Evolutionary conservation across 2,797 vertebrate genomes (phyloP).

Genomic region (Apogon hyalosoma): DNA sequence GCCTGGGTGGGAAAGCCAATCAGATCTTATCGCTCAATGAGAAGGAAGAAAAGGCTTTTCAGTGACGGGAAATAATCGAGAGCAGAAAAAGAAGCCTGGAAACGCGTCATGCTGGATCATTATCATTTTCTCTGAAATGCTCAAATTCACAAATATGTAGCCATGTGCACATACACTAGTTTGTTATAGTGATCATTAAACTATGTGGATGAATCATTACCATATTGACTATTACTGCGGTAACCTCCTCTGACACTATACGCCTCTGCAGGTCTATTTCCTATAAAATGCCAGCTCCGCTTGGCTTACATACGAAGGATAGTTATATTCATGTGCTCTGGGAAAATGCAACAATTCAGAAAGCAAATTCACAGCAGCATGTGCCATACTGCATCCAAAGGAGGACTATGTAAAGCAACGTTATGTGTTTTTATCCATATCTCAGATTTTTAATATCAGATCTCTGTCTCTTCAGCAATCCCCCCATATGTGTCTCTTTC

Average conservation of each 20-base stretch:
- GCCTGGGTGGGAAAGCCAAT: constrained; percentile 70
- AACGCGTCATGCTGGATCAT: constrained; percentile 17
- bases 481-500: background rate
- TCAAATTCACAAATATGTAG: constrained; percentile 17
- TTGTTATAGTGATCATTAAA: constrained; percentile 37
- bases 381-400: background rate
- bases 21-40: constrained; percentile 59
- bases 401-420: background rate
- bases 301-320: constrained; percentile 2
- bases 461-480: constrained; percentile 17
- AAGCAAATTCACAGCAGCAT: constrained; percentile 17
- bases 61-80: constrained; percentile 21
- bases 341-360: constrained; percentile 29
- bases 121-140: constrained; percentile 33
- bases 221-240: constrained; percentile 23
- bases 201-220: constrained; percentile 22
- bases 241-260: constrained; percentile 31
- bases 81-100: constrained; percentile 23
- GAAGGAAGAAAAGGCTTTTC: constrained; percentile 48
- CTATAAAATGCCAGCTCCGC: constrained; percentile 36
- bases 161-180: background rate
- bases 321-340: constrained; percentile 11
- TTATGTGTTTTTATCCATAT: constrained; percentile 16
- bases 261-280: constrained; percentile 35
- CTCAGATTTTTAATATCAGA: background rate